A percentile compares a stretch with the other conserved stretches of the same genome.
These are phyloP conservation scores for Xiphorhynchus erythropygius DNA, from an alignment of 2,797 vertebrate species.

Conservation along the genomic window DNA sequence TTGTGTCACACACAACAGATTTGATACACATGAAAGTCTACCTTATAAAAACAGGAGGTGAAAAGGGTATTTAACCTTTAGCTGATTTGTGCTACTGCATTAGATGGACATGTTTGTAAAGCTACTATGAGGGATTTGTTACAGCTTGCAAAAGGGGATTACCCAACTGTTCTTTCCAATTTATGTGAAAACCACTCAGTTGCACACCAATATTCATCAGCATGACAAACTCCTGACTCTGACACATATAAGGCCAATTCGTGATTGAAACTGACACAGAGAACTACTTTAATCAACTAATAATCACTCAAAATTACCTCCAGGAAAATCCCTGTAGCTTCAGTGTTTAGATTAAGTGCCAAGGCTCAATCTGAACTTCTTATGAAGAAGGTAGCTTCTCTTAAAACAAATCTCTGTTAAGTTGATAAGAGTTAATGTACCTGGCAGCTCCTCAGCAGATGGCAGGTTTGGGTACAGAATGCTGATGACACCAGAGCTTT, in stretches of 20 bases:
- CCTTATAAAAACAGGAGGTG: conserved; percentile 5
- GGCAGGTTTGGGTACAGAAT: neutral
- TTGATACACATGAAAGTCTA: neutral
- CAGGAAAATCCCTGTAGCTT: conserved; percentile 37
- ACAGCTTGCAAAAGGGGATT: neutral
- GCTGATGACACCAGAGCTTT: neutral
- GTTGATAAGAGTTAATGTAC: conserved; percentile 9
- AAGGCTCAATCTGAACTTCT: neutral
- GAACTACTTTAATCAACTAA: conserved; percentile 69
- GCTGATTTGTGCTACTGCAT: neutral
- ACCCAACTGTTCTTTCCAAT: conserved; percentile 13
- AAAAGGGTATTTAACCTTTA: neutral
- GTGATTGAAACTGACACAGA: conserved; percentile 54
- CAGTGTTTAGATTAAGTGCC: conserved; percentile 57
- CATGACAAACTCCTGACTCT: conserved; percentile 4
- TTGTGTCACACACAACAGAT: neutral
- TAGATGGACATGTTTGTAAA: neutral
- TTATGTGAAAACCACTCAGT: conserved; percentile 16
- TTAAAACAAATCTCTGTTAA: conserved; percentile 9
- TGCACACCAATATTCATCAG: conserved; percentile 24
- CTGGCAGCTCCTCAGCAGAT: neutral
- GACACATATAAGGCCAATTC: neutral
- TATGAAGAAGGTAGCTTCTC: neutral
- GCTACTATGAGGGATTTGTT: neutral
- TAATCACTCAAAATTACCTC: conserved; percentile 60